These are phyloP conservation scores for Thymelicus acteon DNA, from an alignment of 2,888 invertebrate species.

Conservation along the genomic window DNA sequence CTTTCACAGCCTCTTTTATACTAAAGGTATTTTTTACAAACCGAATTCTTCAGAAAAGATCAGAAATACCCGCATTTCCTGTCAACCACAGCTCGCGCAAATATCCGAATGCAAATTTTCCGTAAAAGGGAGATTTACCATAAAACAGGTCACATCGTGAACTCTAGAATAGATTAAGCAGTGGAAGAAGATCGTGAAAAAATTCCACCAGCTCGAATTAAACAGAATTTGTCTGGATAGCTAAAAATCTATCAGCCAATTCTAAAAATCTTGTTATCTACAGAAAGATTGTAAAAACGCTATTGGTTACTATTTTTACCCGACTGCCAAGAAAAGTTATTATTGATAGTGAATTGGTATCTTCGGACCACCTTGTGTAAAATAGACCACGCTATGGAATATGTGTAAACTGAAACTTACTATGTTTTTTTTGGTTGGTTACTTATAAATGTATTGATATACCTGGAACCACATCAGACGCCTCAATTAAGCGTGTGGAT, in stretches of 20 bases:
- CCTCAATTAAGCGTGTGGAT: too few relatives aligned
- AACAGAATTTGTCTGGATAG: conserved; percentile 65
- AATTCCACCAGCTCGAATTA: conserved; percentile 76
- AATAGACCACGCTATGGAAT: too few relatives aligned
- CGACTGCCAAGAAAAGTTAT: too few relatives aligned
- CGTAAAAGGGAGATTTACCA: conserved; percentile 24
- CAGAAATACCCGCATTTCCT: conserved; percentile 26
- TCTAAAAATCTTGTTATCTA: too few relatives aligned
- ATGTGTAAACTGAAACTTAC: too few relatives aligned
- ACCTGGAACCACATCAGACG: too few relatives aligned
- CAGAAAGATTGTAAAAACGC: too few relatives aligned
- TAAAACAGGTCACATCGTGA: conserved; percentile 24
- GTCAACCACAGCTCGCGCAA: conserved; percentile 29
- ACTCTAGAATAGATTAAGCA: conserved; percentile 43
- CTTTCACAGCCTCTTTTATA: neutral
- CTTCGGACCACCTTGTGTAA: too few relatives aligned
- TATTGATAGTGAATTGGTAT: too few relatives aligned
- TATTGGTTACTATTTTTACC: too few relatives aligned
- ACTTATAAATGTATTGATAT: too few relatives aligned
- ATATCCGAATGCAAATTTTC: conserved; percentile 34
- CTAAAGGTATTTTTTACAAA: conserved; percentile 5
- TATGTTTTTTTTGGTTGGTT: too few relatives aligned
- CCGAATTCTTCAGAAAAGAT: conserved; percentile 17
- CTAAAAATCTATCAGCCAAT: conserved; percentile 57
- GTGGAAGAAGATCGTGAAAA: conserved; percentile 60